Evolutionary conservation across 2,797 vertebrate genomes (phyloP), one percentile per base, ranked within the genome.

Genomic region (Chaunax sp.): DNA sequence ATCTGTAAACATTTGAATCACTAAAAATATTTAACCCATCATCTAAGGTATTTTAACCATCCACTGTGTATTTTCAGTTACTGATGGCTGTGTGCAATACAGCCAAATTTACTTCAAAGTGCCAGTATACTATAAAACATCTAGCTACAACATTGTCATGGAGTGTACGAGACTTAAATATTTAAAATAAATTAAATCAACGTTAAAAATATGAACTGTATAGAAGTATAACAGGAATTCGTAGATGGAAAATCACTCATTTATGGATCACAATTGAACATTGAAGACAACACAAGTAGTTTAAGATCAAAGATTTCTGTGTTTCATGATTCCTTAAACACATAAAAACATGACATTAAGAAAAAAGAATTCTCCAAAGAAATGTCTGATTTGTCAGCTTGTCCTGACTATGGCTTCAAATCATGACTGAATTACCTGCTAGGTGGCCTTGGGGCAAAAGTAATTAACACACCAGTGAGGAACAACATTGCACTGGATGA

Each of bases 121-220:
- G 72, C 64, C 16, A 54, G 45, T 78, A 54, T 78, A 70, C 28
- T 40, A 40, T 16, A 79, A 83, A 88, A 77, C 68, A 76, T 18
- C 30, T 37, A 72, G 12, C 49, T 64, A 72, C 33, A 64, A 70
- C 25, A 71, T 50, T 30, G 58, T 70, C 16, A 77, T 28, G 53
- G 46, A 64, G 30, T 38, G 38, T 65, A 55, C 25, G 15, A 55
- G 50, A 74, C 41, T 62, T 70, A 75, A 81, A 82, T 82, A 68
- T 60, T 72, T 11, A 13, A 87, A 90, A 85, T 86, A 81, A 90
- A 85, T 84, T 66, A 71, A 78, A 81, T 35, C 19, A 78, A 64
- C 41, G 77, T 77, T 69, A 64, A 83, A 88, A 80, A 68, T 53
- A 81, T 44, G 33, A 33, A 80, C 47, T 52, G 44, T n/a, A 14